A percentile compares a stretch with the other conserved stretches of the same genome.
Conservation (phyloP, 1,140 invertebrate genomes). For the Daktulosphaira vitifoliae region DNA sequence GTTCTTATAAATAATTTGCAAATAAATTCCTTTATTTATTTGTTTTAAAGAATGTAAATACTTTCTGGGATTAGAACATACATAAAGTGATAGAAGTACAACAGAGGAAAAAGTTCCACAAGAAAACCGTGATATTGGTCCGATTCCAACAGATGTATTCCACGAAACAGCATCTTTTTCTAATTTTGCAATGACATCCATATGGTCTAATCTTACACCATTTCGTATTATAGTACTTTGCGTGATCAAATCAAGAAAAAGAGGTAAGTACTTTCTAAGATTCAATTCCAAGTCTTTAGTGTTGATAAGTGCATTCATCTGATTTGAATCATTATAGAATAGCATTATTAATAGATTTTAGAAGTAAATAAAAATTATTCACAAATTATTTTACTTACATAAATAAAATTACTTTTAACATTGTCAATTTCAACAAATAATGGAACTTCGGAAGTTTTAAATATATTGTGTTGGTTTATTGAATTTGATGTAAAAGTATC, state of each 20-base stretch:
- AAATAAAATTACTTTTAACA: constrained; percentile 73
- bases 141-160: constrained; percentile 54
- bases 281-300: constrained; percentile 53
- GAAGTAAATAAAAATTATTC: neutral
- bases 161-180: constrained; percentile 61
- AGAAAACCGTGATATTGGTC: constrained; percentile 47
- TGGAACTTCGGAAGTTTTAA: constrained; percentile 58
- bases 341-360: neutral
- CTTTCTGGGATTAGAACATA: too few species aligned
- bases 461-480: constrained; percentile 48
- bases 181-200: constrained; percentile 64
- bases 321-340: too few species aligned
- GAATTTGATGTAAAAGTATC: constrained; percentile 49
- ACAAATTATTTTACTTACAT: constrained; percentile 49
- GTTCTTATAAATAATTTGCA: neutral
- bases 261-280: constrained; percentile 59
- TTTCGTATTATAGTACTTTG: constrained; percentile 56
- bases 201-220: constrained; percentile 53
- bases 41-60: too few species aligned
- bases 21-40: too few species aligned
- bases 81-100: constrained; percentile 50
- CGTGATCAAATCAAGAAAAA: constrained; percentile 60
- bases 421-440: constrained; percentile 69
- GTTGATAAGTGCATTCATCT: constrained; percentile 63
- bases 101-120: constrained; percentile 57